Base-by-base conservation (phyloP, 2,113 vertebrate genomes). In the Hemiprocne comata region DNA sequence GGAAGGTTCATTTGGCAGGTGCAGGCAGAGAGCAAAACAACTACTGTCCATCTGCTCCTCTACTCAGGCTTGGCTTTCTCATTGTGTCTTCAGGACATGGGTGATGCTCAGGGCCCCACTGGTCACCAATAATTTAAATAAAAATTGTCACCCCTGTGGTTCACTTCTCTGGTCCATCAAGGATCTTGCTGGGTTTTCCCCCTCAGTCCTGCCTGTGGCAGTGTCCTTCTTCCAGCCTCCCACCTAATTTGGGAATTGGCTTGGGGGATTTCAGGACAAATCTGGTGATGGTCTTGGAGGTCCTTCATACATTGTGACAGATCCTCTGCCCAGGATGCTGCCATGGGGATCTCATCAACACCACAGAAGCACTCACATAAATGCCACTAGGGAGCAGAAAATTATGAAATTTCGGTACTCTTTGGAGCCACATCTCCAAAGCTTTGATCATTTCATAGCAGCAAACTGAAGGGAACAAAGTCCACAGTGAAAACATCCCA, bases 31-130 rank as follows among this genome's bases (percentile, higher is more conserved):
- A 91, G 69, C 7, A 25, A 54, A 95, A 82, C 82, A 97, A 87
- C 87, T 84, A 94, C 75, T 93, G 94, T 66, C 94, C 94, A 90
- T 96, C 97, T 97, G 93, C 87, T 95, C 76, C 82, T 86, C 33
- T 53, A 65, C 82, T 76, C 15, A 0, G 3, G 46, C 61, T 91
- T 61, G 64, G 57, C 23, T 72, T 90, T 60, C 82, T 76, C 73
- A 50, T 77, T 9, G 40, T 72, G 58, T 65, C 94, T 84, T 51
- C 78, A 62, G 92, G 93, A 87, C 77, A 18, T 4, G 3, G 73
- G 38, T 0, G 0, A 18, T 8, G 53, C 89, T 81, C 11, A 0
- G 26, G 84, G 44, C 33, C 51, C 46, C 0, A 0, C 4, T 18
- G 61, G 53, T 26, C 40, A 9, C 0, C 0, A 42, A 33, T 17